A percentile compares a stretch with the other conserved stretches of the same genome.
These are phyloP conservation scores for Desmodus rotundus DNA, from an alignment of 2,113 vertebrate species.

Conservation along the genomic window DNA sequence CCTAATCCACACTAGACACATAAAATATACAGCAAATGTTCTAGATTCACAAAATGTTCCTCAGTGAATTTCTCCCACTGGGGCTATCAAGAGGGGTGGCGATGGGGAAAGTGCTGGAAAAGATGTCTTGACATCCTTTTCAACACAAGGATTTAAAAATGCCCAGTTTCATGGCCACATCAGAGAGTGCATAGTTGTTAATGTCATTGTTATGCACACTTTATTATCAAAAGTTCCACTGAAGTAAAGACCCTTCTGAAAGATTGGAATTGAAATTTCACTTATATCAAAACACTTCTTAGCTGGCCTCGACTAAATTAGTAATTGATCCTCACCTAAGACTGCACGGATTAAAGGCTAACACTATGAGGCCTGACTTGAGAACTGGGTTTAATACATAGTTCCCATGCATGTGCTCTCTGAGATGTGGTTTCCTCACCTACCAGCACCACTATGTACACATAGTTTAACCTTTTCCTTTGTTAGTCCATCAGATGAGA, in stretches of 20 bases:
- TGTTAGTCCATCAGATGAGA: background rate
- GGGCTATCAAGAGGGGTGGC: background rate
- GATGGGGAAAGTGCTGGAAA: background rate
- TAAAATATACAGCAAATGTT: background rate
- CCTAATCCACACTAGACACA: background rate
- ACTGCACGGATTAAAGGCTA: background rate
- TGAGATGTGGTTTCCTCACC: background rate
- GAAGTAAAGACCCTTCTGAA: background rate
- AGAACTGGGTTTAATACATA: background rate
- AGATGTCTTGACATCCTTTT: background rate
- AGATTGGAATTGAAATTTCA: background rate
- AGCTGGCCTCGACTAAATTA: background rate
- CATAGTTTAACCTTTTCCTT: background rate
- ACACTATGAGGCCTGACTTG: background rate
- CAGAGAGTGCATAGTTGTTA: background rate
- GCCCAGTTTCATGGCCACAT: background rate
- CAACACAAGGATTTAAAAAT: background rate
- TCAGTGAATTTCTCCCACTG: background rate
- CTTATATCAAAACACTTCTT: background rate
- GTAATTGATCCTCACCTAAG: background rate
- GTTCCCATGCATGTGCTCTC: background rate
- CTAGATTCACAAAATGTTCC: background rate
- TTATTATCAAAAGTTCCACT: background rate
- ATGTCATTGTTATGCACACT: background rate
- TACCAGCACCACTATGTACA: background rate